phyloP scores from a whole-genome alignment of 2,113 vertebrate species.

The Raphicerus campestris region DNA sequence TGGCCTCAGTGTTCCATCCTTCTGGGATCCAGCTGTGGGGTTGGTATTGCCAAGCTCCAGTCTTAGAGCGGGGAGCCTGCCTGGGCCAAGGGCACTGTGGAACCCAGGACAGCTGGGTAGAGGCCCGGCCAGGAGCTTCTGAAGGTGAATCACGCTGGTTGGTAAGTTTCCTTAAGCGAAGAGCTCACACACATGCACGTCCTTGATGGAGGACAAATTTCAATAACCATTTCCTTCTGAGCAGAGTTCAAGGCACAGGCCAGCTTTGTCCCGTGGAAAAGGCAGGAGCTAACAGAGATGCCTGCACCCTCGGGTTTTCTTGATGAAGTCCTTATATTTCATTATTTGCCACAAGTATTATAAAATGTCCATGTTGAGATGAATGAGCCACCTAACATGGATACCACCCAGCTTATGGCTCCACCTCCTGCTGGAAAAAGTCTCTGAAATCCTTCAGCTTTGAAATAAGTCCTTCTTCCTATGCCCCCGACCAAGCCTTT shows the following conservation, averaged over 20 bases:
- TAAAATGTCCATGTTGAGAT: neutral
- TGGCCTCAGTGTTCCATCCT: neutral
- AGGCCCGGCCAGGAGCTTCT: neutral
- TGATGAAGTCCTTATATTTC: slow-evolving; percentile 54
- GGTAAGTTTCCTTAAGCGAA: slow-evolving; percentile 32
- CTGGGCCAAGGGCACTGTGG: neutral
- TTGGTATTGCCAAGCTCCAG: too few species aligned
- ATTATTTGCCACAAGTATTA: slow-evolving; percentile 48
- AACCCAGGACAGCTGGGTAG: neutral
- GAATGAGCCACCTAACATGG: neutral
- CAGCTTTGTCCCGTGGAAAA: neutral
- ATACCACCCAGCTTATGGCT: neutral
- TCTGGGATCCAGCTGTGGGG: neutral
- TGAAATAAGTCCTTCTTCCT: neutral
- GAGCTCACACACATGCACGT: neutral
- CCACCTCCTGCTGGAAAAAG: neutral
- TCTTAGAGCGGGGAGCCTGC: neutral
- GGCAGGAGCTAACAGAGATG: slow-evolving; percentile 22
- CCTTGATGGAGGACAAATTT: slow-evolving; percentile 48
- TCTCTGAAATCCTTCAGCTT: neutral
- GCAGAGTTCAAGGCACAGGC: neutral
- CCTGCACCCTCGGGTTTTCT: slow-evolving; percentile 28
- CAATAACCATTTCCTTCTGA: slow-evolving; percentile 52
- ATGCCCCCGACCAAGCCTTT: neutral
- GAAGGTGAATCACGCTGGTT: neutral